These are phyloP conservation scores for Pitangus sulphuratus DNA, from an alignment of 2,797 vertebrate species.

Conservation along the genomic window DNA sequence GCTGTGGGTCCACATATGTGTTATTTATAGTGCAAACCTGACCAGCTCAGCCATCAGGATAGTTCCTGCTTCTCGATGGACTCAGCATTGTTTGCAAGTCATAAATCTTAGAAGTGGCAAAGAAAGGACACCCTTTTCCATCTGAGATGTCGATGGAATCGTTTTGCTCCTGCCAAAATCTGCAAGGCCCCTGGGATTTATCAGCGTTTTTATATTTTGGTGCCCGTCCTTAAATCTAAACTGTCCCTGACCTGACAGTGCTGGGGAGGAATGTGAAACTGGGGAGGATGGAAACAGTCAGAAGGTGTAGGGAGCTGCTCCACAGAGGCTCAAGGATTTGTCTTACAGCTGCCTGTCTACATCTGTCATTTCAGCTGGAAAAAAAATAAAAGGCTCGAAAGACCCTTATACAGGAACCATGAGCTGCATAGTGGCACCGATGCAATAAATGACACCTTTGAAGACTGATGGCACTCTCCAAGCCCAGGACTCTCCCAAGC, in stretches of 20 bases:
- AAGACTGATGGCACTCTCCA: not conserved
- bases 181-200: not conserved
- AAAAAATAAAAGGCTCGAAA: not conserved
- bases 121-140: constrained; percentile 2
- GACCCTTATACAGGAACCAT: accelerated
- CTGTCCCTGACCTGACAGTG: not conserved
- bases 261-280: not conserved
- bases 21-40: constrained; percentile 24
- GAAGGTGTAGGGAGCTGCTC: not conserved
- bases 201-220: not conserved
- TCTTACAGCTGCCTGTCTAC: not conserved
- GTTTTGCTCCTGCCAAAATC: not conserved
- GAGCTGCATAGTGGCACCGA: not conserved
- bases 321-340: not conserved
- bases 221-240: not conserved
- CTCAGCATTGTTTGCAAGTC: not conserved
- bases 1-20: not conserved
- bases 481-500: not conserved
- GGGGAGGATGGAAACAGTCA: not conserved
- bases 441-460: not conserved
- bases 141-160: not conserved
- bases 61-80: constrained; percentile 8
- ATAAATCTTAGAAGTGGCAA: not conserved
- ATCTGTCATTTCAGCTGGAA: not conserved
- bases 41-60: not conserved